Evolutionary conservation across 2,113 vertebrate genomes (phyloP).

Genomic region (Phycodurus eques): DNA sequence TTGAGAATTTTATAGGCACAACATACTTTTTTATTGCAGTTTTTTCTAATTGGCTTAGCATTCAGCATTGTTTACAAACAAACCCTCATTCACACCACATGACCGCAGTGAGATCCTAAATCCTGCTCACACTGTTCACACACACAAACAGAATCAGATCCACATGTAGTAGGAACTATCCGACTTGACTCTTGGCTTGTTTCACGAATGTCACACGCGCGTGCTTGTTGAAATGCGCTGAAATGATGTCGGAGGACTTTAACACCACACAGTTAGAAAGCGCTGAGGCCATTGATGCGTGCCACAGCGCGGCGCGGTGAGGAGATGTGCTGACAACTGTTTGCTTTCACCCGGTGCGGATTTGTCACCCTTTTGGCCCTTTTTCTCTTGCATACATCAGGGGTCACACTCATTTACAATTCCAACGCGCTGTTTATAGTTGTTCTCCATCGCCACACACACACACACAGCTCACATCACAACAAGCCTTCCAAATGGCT

Average conservation of each 20-base stretch:
- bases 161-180: slow-evolving; percentile 27
- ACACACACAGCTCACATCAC: slow-evolving; percentile 21
- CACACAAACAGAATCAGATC: slow-evolving; percentile 23
- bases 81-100: slow-evolving; percentile 28
- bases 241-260: slow-evolving; percentile 63
- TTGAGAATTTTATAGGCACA: background rate
- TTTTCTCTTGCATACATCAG: slow-evolving; percentile 3
- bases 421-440: slow-evolving; percentile 36
- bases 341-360: slow-evolving; percentile 17
- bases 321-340: slow-evolving; percentile 39
- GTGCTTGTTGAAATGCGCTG: slow-evolving; percentile 62
- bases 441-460: background rate
- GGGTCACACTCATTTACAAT: slow-evolving; percentile 44
- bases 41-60: background rate
- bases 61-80: slow-evolving; percentile 43
- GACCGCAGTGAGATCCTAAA: slow-evolving; percentile 10
- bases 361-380: slow-evolving; percentile 4
- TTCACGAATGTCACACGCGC: slow-evolving; percentile 34
- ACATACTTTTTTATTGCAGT: background rate
- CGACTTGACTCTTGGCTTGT: slow-evolving; percentile 20
- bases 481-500: slow-evolving; percentile 46
- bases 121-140: slow-evolving; percentile 3
- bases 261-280: slow-evolving; percentile 60
- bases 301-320: slow-evolving; percentile 28
- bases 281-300: slow-evolving; percentile 43